Percentiles rank a stretch among this genome's conserved stretches.
Conservation (phyloP, 2,888 invertebrate species). For the Drosophila demipolita region DNA sequence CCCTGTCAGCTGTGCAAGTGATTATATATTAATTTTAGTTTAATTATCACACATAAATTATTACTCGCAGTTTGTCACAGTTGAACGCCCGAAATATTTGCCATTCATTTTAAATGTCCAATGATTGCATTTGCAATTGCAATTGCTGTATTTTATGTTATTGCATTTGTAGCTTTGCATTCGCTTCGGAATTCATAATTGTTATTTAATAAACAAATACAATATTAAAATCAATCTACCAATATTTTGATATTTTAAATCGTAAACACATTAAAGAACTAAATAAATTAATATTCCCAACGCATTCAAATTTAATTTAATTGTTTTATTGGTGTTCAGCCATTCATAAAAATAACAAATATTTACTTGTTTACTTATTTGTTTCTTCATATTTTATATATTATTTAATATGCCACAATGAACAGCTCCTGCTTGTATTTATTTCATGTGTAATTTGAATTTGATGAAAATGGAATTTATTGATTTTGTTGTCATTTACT, state of each 20-base stretch:
- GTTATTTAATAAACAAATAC: background rate
- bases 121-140: slow-evolving; percentile 4
- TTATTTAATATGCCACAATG: too few species aligned
- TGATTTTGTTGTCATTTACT: slow-evolving; percentile 7
- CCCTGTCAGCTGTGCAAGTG: slow-evolving; percentile 12
- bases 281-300: background rate
- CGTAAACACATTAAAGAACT: background rate
- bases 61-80: slow-evolving; percentile 25
- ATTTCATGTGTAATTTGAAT: slow-evolving; percentile 2
- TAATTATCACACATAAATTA: slow-evolving; percentile 57
- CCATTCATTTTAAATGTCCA: slow-evolving; percentile 34
- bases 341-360: background rate
- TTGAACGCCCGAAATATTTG: slow-evolving; percentile 4
- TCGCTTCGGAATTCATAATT: background rate
- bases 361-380: background rate
- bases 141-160: background rate
- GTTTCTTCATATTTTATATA: background rate
- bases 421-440: background rate
- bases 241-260: background rate
- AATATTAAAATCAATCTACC: background rate
- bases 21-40: slow-evolving; percentile 57
- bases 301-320: background rate
- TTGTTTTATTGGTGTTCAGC: background rate
- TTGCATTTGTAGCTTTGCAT: background rate
- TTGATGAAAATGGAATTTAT: slow-evolving; percentile 15